These are phyloP conservation scores for Melanogrammus aeglefinus DNA, from an alignment of 2,797 vertebrate genomes.

Conservation along the genomic window DNA sequence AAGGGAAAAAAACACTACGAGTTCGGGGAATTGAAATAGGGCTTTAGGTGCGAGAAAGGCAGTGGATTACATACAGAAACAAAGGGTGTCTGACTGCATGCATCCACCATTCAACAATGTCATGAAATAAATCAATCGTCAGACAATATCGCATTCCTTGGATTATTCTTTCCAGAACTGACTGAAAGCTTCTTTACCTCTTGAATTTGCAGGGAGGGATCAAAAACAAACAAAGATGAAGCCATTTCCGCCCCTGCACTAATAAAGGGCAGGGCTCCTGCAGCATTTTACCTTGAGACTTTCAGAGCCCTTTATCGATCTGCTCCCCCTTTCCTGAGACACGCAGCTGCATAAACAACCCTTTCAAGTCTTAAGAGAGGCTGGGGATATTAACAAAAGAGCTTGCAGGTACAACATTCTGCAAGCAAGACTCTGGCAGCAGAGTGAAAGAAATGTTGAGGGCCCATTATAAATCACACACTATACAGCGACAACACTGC, in stretches of 20 bases:
- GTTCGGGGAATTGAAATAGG: not conserved
- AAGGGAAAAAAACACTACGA: not conserved
- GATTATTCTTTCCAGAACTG: not conserved
- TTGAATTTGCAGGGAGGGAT: not conserved
- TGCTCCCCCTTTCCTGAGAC: constrained; percentile 51
- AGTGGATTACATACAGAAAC: not conserved
- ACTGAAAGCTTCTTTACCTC: not conserved
- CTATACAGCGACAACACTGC: constrained; percentile 66
- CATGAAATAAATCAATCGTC: not conserved
- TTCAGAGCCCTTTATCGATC: constrained; percentile 49
- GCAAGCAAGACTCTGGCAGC: constrained; percentile 57
- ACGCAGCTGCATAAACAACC: constrained; percentile 67
- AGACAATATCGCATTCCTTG: not conserved
- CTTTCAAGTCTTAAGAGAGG: constrained; percentile 62
- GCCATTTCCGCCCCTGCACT: constrained; percentile 24
- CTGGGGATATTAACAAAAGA: constrained; percentile 71
- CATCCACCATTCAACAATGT: not conserved
- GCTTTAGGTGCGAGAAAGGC: not conserved
- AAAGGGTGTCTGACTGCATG: not conserved
- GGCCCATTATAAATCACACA: constrained; percentile 67
- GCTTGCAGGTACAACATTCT: constrained; percentile 69
- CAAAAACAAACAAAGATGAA: constrained; percentile 4
- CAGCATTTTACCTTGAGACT: constrained; percentile 44
- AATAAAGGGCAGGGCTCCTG: constrained; percentile 20
- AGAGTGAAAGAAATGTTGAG: constrained; percentile 62